Evolutionary conservation across 2,888 invertebrate genomes (phyloP), one percentile per base, ranked within the genome.

Genomic region (Candidula unifasciata): DNA sequence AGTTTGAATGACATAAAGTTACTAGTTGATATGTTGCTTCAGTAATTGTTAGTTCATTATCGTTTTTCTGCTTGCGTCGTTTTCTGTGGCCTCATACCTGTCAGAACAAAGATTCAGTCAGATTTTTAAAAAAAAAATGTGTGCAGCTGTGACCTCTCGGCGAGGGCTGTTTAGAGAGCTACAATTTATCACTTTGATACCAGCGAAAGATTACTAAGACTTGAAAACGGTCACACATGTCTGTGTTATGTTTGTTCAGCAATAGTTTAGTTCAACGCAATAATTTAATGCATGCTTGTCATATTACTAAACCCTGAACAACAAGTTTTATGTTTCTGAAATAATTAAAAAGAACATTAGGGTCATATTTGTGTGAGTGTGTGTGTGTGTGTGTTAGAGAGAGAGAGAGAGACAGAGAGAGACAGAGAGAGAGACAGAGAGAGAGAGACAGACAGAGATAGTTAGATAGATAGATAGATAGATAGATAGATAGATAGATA

Each of bases 1-100:
- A 73, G 27, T n/a, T 44, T 52, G n/a, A 44, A 71, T 73, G n/a
- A 73, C 73, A 44, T 27, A 21, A 68, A n/a, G n/a, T 71, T 6
- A 37, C 44, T 73, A n/a, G 44, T n/a, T n/a, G 10, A 16, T 27
- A 54, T 30, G 5, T 74, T 13, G 6, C 1, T 3, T 0, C 30
- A 16, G 52, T 16, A 10, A 30, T 54, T 1, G 54, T 27, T 1
- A 13, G 18, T 74, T 74, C 3, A 3, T 16, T 27, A 2, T 33
- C 30, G 2, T 16, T 24, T 5, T 74, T n/a, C 21, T 44, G 24
- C 52, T 27, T 74, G 52, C 16, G n/a, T 24, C n/a, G 10, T 10
- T 27, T 74, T 27, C 27, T 10, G 16, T 3, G 27, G 2, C 16
- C 54, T 30, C 54, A 54, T 54, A 8, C 30, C 74, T 74, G 74